A percentile compares a stretch with the other conserved stretches of the same genome.
phyloP scores from a whole-genome alignment of 2,888 invertebrate species.

The Xestia ashworthii region DNA sequence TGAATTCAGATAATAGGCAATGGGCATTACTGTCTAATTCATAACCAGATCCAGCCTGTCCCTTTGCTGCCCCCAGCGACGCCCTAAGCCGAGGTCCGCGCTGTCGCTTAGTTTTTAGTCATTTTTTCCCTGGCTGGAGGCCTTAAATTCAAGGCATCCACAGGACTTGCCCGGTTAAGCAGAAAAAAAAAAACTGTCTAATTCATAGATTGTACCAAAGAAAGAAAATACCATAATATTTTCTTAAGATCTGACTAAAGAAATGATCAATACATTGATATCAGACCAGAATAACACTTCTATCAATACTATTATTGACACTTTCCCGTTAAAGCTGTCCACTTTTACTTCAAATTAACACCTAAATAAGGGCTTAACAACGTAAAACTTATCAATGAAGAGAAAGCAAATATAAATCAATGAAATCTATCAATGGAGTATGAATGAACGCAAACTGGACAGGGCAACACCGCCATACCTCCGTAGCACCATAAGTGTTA shows the following conservation, averaged over 20 bases:
- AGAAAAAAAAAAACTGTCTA: no score
- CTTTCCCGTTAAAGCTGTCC: constrained; percentile 32
- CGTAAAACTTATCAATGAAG: constrained; percentile 66
- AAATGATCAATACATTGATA: background rate
- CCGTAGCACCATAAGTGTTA: constrained; percentile 58
- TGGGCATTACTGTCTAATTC: background rate
- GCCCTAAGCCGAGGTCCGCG: no score
- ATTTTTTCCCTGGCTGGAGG: no score
- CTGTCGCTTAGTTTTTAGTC: no score
- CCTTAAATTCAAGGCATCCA: no score
- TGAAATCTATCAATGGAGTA: constrained; percentile 73
- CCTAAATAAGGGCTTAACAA: constrained; percentile 46
- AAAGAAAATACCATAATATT: background rate
- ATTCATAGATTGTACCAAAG: background rate
- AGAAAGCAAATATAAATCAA: constrained; percentile 72
- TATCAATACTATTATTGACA: constrained; percentile 25
- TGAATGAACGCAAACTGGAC: constrained; percentile 65
- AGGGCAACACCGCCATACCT: constrained; percentile 42
- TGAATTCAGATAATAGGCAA: background rate
- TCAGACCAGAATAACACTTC: constrained; percentile 11
- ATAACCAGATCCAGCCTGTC: no score
- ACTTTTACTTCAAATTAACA: constrained; percentile 62
- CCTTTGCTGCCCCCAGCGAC: no score
- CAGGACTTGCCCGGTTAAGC: no score
- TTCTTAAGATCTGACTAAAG: background rate